A percentile compares a stretch with the other conserved stretches of the same genome.
Conservation (phyloP, 92 coral and sea anemone species). For the Zoanthus sociatus region DNA sequence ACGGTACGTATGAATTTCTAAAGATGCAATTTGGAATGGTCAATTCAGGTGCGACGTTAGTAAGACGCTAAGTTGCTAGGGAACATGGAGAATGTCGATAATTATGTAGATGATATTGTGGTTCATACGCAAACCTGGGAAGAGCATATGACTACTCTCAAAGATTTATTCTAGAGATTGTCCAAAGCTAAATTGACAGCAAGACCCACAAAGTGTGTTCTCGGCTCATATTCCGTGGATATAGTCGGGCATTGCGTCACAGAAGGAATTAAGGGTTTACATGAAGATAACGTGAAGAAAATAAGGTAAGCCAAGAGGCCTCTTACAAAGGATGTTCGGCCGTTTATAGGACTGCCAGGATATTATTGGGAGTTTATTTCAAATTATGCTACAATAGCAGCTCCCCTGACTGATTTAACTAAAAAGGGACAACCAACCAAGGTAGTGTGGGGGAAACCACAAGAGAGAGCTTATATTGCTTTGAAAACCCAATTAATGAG, state of each 20-base stretch:
- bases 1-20: slow-evolving; percentile 46
- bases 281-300: no score
- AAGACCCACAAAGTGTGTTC: slow-evolving; percentile 32
- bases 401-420: no score
- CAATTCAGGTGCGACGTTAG: background rate
- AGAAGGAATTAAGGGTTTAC: slow-evolving; percentile 38
- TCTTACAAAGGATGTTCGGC: no score
- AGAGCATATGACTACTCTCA: background rate
- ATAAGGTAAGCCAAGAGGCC: no score
- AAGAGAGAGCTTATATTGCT: no score
- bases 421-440: no score
- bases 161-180: slow-evolving; percentile 1
- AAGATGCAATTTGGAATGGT: slow-evolving; percentile 59
- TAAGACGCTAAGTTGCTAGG: slow-evolving; percentile 30
- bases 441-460: no score
- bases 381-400: no score
- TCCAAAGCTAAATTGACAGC: slow-evolving; percentile 6
- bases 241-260: slow-evolving; percentile 45
- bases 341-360: no score
- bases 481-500: no score
- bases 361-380: no score
- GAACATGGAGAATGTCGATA: slow-evolving; percentile 16
- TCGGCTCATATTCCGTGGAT: slow-evolving; percentile 28
- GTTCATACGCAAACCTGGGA: slow-evolving; percentile 5
- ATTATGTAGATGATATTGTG: slow-evolving; percentile 15